A percentile compares a stretch with the other conserved stretches of the same genome.
Conservation (phyloP, 2,113 vertebrate species). For the Nycticryphes semicollaris region DNA sequence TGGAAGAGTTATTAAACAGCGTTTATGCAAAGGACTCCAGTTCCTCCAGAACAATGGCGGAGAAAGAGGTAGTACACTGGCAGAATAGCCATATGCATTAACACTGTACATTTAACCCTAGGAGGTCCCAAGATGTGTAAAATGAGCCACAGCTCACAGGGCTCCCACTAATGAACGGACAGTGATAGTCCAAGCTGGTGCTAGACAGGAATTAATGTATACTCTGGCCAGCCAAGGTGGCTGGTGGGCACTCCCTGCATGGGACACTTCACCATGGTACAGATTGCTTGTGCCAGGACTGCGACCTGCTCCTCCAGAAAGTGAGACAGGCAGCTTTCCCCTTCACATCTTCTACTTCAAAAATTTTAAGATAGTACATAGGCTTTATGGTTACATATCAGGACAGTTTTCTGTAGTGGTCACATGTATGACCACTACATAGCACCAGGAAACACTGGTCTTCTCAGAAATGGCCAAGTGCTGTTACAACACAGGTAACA, state of each 20-base stretch:
- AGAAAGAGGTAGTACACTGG: not conserved
- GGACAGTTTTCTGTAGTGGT: not conserved
- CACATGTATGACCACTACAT: fast-evolving
- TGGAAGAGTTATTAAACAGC: not conserved
- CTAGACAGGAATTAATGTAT: not conserved
- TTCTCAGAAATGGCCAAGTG: not conserved
- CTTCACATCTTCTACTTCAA: not conserved
- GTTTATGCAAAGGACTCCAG: not conserved
- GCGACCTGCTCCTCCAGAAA: not conserved
- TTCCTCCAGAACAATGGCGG: not conserved
- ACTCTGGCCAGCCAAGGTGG: not conserved
- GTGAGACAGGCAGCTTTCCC: not conserved
- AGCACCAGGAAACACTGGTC: not conserved
- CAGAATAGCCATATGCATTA: not conserved
- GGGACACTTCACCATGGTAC: fast-evolving
- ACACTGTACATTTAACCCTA: fast-evolving
- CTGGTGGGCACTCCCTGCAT: not conserved
- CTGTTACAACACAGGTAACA: not conserved
- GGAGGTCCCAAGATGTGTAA: not conserved
- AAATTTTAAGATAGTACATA: not conserved
- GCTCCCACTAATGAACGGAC: not conserved
- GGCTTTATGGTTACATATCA: not conserved
- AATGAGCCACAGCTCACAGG: not conserved
- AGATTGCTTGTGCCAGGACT: not conserved
- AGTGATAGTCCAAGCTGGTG: not conserved